Conservation (phyloP, 1,140 invertebrate species). For the Pseudomyrmex concolor region DNA sequence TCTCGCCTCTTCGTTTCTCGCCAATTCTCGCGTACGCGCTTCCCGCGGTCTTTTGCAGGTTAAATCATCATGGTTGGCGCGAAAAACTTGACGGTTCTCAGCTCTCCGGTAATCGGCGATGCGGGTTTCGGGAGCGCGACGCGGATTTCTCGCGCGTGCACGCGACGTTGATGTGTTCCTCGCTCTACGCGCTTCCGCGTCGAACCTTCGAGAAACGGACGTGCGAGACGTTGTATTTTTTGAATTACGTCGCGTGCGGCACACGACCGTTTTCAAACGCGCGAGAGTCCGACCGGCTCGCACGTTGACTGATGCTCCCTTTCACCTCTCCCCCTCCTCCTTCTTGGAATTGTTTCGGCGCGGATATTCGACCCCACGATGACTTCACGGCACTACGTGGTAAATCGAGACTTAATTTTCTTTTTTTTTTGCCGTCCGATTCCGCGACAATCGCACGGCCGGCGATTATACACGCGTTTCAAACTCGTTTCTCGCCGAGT, state of each 20-base stretch:
- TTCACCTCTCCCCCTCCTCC: too few species aligned
- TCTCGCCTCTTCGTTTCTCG: not conserved
- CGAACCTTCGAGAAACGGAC: not conserved
- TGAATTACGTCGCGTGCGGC: constrained; percentile 23
- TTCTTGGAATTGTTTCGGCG: not conserved
- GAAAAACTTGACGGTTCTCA: constrained; percentile 69
- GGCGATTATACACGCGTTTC: not conserved
- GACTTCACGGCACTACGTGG: not conserved
- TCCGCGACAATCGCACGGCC: not conserved
- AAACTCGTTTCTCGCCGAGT: not conserved
- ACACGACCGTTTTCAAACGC: constrained; percentile 30
- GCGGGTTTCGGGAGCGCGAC: not conserved
- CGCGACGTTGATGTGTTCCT: not conserved
- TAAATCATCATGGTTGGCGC: constrained; percentile 79
- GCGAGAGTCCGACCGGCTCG: not conserved
- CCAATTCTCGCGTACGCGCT: not conserved
- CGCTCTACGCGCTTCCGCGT: not conserved
- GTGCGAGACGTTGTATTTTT: constrained; percentile 51
- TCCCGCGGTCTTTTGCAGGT: constrained; percentile 65
- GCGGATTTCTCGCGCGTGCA: not conserved
- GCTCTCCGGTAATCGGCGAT: not conserved
- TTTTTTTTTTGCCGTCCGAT: constrained; percentile 10
- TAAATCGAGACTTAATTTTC: constrained; percentile 42
- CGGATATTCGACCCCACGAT: not conserved
- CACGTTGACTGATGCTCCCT: not conserved